Percentiles rank a stretch among this genome's conserved stretches.
These are phyloP conservation scores for Diplogasteroides magnus DNA, from an alignment of 1,140 invertebrate species.

Conservation along the genomic window DNA sequence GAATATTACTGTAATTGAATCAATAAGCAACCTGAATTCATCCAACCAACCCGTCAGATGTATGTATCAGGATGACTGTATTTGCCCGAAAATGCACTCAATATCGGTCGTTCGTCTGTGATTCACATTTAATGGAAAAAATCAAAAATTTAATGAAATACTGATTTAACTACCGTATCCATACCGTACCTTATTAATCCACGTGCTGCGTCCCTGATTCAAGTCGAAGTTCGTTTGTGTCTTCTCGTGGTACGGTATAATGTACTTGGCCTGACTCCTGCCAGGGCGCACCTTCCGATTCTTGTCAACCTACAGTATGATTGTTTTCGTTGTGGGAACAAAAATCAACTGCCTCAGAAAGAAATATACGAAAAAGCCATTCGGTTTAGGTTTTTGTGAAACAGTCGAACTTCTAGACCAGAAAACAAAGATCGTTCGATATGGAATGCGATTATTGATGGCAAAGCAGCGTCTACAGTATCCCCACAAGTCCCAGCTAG, in stretches of 20 bases:
- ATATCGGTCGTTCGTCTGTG: too few relatives aligned
- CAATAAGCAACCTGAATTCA: neutral
- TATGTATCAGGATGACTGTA: neutral
- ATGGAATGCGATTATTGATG: too few relatives aligned
- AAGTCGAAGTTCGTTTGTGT: slow-evolving; percentile 6
- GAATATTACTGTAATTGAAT: neutral
- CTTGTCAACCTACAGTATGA: neutral
- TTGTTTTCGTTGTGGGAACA: too few relatives aligned
- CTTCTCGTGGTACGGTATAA: neutral
- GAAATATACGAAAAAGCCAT: neutral
- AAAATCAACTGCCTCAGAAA: too few relatives aligned
- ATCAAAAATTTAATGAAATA: too few relatives aligned
- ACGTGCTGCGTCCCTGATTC: slow-evolving; percentile 6
- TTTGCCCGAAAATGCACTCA: neutral
- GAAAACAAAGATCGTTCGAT: too few relatives aligned
- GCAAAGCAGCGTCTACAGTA: too few relatives aligned
- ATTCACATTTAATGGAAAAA: too few relatives aligned
- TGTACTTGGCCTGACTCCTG: slow-evolving; percentile 10
- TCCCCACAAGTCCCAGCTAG: too few relatives aligned
- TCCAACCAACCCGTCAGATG: neutral
- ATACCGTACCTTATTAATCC: slow-evolving; percentile 11
- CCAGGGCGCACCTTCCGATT: slow-evolving; percentile 8
- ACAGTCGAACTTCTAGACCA: too few relatives aligned
- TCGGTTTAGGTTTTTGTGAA: neutral
- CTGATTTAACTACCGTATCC: too few relatives aligned